Conservation (phyloP, 2,888 invertebrate genomes). For the Lobophora halterata region DNA sequence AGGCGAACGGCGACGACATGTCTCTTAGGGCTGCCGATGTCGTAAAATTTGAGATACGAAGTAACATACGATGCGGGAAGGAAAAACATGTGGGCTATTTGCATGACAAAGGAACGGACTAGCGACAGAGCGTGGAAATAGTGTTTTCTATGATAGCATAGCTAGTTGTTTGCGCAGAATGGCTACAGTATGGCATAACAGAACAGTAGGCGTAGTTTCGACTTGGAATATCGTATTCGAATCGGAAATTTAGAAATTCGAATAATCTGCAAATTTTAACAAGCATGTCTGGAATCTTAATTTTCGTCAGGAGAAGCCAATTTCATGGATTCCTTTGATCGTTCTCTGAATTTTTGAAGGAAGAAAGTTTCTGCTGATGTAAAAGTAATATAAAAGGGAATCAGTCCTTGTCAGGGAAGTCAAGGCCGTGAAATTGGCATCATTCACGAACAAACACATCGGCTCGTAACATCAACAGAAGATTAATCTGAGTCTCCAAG, state of each 20-base stretch:
- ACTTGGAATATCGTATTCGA: too few relatives aligned
- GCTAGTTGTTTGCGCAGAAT: too few relatives aligned
- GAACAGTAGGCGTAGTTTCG: too few relatives aligned
- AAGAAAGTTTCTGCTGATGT: too few relatives aligned
- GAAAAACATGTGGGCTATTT: constrained; percentile 14
- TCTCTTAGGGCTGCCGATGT: constrained; percentile 20
- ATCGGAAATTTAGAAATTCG: too few relatives aligned
- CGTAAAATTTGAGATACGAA: constrained; percentile 14
- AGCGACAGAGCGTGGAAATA: constrained; percentile 6
- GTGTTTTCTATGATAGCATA: too few relatives aligned
- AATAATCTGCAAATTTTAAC: too few relatives aligned
- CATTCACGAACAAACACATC: constrained; percentile 14
- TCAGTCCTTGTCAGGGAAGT: neutral
- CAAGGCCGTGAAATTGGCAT: constrained; percentile 14
- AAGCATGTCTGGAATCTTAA: too few relatives aligned
- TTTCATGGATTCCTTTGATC: too few relatives aligned
- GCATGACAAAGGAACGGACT: constrained; percentile 14
- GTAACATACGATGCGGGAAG: constrained; percentile 16
- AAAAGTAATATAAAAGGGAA: neutral
- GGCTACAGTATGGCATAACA: too few relatives aligned
- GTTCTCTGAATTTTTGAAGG: too few relatives aligned
- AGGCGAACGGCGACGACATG: constrained; percentile 14
- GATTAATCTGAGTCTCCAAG: constrained; percentile 15
- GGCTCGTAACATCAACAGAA: constrained; percentile 10
- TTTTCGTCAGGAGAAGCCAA: too few relatives aligned